Evolutionary conservation across 1,140 invertebrate genomes (phyloP), one percentile per base, ranked within the genome.

Genomic region (Eurytemora carolleeae): DNA sequence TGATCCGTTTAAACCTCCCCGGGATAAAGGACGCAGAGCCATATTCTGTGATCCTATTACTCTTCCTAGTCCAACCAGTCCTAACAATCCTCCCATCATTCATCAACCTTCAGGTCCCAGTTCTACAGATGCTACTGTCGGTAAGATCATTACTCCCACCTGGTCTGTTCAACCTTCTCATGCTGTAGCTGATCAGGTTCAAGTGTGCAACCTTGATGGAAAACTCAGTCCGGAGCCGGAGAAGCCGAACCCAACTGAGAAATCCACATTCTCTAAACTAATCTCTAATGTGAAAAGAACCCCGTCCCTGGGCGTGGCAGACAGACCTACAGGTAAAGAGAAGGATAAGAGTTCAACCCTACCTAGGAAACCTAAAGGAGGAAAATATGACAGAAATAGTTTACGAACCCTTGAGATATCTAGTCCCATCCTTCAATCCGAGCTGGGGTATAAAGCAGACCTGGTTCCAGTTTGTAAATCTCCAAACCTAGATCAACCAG

Each of bases 351-450:
- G 76, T 53, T 76, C 77, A 64, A 76, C 79, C 0, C 66, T 80
- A 17, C 76, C 78, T 0, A 77, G 79, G 44, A 79, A 75, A 59
- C 74, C 75, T 63, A 74, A 78, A 67, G 67, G 0, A 82, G 80
- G 68, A 74, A 79, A 25, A 2, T 71, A 82, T 0, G 82, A 87
- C 66, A 80, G 82, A 64, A 79, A 81, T 7, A 76, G 78, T 0
- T 67, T 88, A 24, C 75, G 83, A n/a, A 82, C 78, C 53, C 68
- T 88, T 24, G 80, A 87, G 69, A 89, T 89, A 66, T 89, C 86
- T 0, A 77, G 80, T 69, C 85, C 86, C 0, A 87, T 88, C 66
- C 77, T 78, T 1, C 82, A 84, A 66, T 78, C 76, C 25, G 76
- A 80, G 26, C 81, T 82, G 1, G 78, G 80, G 52, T 70, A 82